Conservation (phyloP, 2,113 vertebrate genomes). For the Entomyzon cyanotis region DNA sequence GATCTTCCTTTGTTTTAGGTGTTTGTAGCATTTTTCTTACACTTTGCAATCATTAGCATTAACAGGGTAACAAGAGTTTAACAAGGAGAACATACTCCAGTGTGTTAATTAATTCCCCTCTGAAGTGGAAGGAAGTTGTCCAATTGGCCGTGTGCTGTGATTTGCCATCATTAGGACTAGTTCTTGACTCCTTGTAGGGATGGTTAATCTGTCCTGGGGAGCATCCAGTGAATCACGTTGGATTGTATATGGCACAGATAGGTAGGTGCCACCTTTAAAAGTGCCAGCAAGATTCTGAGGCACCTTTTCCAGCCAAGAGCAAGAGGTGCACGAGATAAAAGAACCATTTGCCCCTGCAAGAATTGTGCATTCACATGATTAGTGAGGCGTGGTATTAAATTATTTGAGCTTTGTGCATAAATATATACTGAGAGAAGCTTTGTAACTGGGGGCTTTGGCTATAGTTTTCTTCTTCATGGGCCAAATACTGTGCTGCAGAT, state of each 20-base stretch:
- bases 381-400: constrained; percentile 55
- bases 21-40: constrained; percentile 20
- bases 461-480: background rate
- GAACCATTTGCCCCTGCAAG: constrained; percentile 34
- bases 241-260: background rate
- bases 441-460: background rate
- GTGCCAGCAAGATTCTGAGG: background rate
- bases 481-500: background rate
- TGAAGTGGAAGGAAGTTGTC: constrained; percentile 50
- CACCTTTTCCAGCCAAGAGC: background rate
- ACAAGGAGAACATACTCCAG: background rate
- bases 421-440: constrained; percentile 16
- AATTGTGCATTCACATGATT: constrained; percentile 47
- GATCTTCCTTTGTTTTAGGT: background rate
- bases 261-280: background rate
- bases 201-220: background rate
- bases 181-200: background rate
- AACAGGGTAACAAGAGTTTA: background rate
- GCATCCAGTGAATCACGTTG: background rate
- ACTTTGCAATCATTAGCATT: background rate
- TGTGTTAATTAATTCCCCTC: constrained; percentile 17
- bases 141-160: background rate
- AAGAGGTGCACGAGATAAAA: background rate
- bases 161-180: background rate
- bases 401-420: constrained; percentile 53